Conservation (phyloP, 1,140 invertebrate genomes). For the Papilio dardanus region DNA sequence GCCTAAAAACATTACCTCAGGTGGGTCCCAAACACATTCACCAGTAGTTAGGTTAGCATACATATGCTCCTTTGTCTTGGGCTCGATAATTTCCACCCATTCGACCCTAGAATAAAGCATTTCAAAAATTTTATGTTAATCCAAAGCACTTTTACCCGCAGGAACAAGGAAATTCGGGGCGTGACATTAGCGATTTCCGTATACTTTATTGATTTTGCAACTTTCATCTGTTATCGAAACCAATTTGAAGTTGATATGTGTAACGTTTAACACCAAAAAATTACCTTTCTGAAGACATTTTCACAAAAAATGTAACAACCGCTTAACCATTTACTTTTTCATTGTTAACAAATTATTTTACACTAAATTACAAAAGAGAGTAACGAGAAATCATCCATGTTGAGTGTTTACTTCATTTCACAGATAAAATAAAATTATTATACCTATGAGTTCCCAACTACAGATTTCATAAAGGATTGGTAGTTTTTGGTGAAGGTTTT, state of each 20-base stretch:
- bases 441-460: background rate
- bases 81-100: conserved; percentile 99
- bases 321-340: conserved; percentile 54
- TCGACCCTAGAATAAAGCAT: conserved; percentile 89
- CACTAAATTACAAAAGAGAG: conserved; percentile 69
- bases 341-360: conserved; percentile 67
- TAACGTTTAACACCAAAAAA: conserved; percentile 40
- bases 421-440: conserved; percentile 41
- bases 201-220: conserved; percentile 82
- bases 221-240: conserved; percentile 73
- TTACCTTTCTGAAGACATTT: conserved; percentile 80
- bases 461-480: background rate
- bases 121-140: conserved; percentile 50
- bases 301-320: conserved; percentile 49
- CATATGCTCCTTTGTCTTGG: conserved; percentile 99
- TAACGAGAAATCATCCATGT: conserved; percentile 74
- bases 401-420: conserved; percentile 77
- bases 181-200: conserved; percentile 81
- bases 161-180: conserved; percentile 72
- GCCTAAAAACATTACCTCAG: conserved; percentile 82
- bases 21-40: conserved; percentile 99
- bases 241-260: conserved; percentile 55
- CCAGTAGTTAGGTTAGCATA: conserved; percentile 99
- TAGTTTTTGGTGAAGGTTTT: background rate
- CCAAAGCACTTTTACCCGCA: conserved; percentile 52